phyloP scores from a whole-genome alignment of 1,140 invertebrate genomes.

The Leucophenga varia region DNA sequence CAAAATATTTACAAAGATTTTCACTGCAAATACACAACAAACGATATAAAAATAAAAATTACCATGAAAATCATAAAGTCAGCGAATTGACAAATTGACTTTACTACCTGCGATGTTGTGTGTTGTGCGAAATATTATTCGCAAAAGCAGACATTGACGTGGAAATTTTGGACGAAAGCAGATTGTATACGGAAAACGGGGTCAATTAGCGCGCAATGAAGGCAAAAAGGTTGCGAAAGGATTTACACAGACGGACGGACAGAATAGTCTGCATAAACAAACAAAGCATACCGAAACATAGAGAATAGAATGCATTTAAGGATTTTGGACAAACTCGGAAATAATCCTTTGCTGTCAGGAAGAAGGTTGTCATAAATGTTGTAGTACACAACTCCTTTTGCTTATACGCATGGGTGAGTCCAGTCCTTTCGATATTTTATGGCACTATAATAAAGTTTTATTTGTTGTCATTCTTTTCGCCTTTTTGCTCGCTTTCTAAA shows the following conservation, averaged over 20 bases:
- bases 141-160: too few relatives aligned
- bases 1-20: conserved; percentile 40
- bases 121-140: too few relatives aligned
- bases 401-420: too few relatives aligned
- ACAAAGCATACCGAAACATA: background rate
- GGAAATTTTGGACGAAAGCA: too few relatives aligned
- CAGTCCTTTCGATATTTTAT: too few relatives aligned
- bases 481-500: conserved; percentile 13
- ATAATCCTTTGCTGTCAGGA: conserved; percentile 53
- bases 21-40: too few relatives aligned
- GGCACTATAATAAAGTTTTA: conserved; percentile 54
- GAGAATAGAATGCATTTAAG: conserved; percentile 9
- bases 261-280: conserved; percentile 20
- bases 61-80: too few relatives aligned
- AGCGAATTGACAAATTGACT: too few relatives aligned
- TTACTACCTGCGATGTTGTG: too few relatives aligned
- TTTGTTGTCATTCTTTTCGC: conserved; percentile 43
- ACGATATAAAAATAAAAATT: too few relatives aligned
- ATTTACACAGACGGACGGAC: conserved; percentile 20
- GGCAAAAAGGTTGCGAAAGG: conserved; percentile 28
- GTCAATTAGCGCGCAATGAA: conserved; percentile 2
- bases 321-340: conserved; percentile 43
- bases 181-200: background rate
- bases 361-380: conserved; percentile 37
- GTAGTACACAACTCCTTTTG: too few relatives aligned